Percentiles rank a stretch among this genome's conserved stretches.
These are phyloP conservation scores for Pterois miles DNA, from an alignment of 2,797 vertebrate genomes.

Conservation along the genomic window DNA sequence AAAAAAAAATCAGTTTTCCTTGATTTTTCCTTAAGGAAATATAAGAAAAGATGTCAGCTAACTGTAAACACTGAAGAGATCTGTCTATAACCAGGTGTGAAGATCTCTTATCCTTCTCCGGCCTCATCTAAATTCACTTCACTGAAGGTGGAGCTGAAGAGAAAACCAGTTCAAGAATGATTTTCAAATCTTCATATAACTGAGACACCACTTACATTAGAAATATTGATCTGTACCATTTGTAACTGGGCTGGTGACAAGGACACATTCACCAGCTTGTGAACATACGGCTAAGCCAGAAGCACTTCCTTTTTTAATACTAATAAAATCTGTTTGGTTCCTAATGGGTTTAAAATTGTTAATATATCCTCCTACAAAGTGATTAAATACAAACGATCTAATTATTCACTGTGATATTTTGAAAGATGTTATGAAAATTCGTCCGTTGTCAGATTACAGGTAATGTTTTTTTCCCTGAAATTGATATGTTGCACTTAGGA, in stretches of 20 bases:
- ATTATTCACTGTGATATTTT: conserved; percentile 12
- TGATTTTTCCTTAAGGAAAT: not conserved
- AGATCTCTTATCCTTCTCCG: not conserved
- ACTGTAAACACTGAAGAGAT: not conserved
- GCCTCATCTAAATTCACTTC: not conserved
- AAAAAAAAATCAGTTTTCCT: no score
- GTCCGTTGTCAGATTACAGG: conserved; percentile 9
- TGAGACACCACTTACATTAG: conserved; percentile 36
- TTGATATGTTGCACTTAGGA: conserved; percentile 27
- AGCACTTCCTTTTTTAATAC: not conserved
- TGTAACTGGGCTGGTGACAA: conserved; percentile 22
- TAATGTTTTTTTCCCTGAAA: conserved; percentile 24
- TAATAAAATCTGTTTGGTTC: not conserved
- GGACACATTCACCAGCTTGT: conserved; percentile 10
- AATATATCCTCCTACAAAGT: not conserved
- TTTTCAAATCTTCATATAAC: conserved; percentile 39
- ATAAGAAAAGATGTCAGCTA: not conserved
- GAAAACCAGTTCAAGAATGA: conserved; percentile 8
- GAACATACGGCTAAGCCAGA: not conserved
- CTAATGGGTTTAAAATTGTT: conserved; percentile 1
- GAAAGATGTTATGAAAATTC: not conserved
- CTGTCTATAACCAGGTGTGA: not conserved
- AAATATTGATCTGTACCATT: conserved; percentile 45
- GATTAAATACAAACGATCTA: conserved; percentile 1
- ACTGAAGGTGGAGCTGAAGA: conserved; percentile 6